Conservation (phyloP, 2,113 vertebrate species). For the Colius striatus region DNA sequence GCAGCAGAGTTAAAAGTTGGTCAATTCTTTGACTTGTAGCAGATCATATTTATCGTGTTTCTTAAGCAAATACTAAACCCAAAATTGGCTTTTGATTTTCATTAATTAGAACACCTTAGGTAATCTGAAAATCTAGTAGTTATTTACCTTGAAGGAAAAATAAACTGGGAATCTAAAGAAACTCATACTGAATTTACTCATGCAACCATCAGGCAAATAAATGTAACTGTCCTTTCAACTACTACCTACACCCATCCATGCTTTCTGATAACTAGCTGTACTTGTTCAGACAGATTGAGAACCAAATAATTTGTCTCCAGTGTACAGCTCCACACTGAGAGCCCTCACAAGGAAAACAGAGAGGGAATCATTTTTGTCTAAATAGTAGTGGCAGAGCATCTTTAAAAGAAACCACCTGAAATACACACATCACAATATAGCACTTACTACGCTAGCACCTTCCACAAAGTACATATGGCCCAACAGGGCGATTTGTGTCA, state of each 20-base stretch:
- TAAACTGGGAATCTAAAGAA: background rate
- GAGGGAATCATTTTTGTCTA: background rate
- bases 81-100: background rate
- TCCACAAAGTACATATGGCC: background rate
- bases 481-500: background rate
- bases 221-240: background rate
- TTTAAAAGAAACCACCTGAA: background rate
- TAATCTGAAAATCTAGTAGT: background rate
- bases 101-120: background rate
- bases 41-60: background rate
- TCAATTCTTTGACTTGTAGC: background rate
- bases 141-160: background rate
- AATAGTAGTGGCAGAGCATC: background rate
- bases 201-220: background rate
- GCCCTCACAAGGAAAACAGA: background rate
- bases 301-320: background rate
- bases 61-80: background rate
- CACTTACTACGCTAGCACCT: background rate
- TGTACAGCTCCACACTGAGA: background rate
- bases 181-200: background rate
- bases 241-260: background rate
- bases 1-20: background rate
- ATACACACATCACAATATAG: background rate
- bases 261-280: background rate
- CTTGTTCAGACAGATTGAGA: background rate